Evolutionary conservation across 2,113 vertebrate genomes (phyloP), one percentile per base, ranked within the genome.

Genomic region (Daubentonia madagascariensis): DNA sequence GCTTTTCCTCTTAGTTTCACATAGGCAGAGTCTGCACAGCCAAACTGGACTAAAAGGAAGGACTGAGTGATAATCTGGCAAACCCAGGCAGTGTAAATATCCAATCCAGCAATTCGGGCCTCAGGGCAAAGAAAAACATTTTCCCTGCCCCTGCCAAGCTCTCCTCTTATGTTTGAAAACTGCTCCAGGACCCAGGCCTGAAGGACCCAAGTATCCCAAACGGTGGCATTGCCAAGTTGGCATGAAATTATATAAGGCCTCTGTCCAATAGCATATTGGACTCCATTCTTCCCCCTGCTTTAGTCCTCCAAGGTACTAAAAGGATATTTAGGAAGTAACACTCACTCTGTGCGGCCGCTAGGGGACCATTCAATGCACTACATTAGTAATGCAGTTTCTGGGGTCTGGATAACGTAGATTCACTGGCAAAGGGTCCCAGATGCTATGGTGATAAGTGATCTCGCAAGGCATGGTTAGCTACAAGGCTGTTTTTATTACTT

Each of bases 121-220:
- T 95, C n/a, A 3, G 48, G 45, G 70, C 35, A 84, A 85, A 97
- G 68, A 28, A 92, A 97, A 94, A 68, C 50, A 89, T 91, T 91
- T 70, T 89, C 45, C 63, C 63, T 59, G 57, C 7, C 37, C 16
- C 7, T 88, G 75, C 88, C 96, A 97, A 95, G 17, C 54, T 86
- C 81, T 37, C 32, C 80, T 68, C 45, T 79, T 43, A 5, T 76
- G 37, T 80, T 81, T 85, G 65, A 81, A 95, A 94, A 80, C 22
- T 57, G 16, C 57, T 91, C 68, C 30, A 72, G 43, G 87, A 94
- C 61, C 25, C 30, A 81, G 23, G 45, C 57, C 63, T 65, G 57
- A 32, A 40, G 65, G 70, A 90, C 22, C 81, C 68, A 48, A 43
- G 75, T 52, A 76, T 75, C 67, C 52, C 79, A 93, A 52, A 37